Conservation (phyloP, 2,888 invertebrate species). For the Drosophila neoperkinsi region DNA sequence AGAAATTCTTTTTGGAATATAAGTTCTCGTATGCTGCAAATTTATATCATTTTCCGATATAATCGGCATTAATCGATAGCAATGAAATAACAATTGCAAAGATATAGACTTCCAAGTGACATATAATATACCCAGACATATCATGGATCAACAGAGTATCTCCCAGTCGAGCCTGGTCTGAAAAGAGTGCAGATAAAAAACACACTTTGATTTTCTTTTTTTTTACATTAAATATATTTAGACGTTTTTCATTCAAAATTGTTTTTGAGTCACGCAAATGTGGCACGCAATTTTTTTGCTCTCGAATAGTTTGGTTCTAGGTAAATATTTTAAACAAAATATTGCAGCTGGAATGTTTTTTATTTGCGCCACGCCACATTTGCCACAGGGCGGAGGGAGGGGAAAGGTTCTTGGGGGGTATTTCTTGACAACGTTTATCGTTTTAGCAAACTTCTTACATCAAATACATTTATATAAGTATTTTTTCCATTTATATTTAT, state of each 20-base stretch:
- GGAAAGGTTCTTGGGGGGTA: neutral
- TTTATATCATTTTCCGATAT: neutral
- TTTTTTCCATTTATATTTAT: slow-evolving; percentile 31
- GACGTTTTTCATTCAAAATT: slow-evolving; percentile 77
- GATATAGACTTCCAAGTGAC: neutral
- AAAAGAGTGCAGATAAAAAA: slow-evolving; percentile 17
- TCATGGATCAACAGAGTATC: neutral
- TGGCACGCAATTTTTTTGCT: slow-evolving; percentile 21
- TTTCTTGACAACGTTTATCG: slow-evolving; percentile 48
- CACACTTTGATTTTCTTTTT: slow-evolving; percentile 51
- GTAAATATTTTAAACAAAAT: slow-evolving; percentile 66
- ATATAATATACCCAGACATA: neutral
- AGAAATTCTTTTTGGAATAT: neutral
- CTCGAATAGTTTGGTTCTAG: slow-evolving; percentile 12
- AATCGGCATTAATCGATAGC: neutral
- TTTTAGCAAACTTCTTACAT: slow-evolving; percentile 78
- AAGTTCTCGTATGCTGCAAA: neutral
- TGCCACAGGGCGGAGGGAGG: slow-evolving; percentile 6
- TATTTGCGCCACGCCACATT: slow-evolving; percentile 33
- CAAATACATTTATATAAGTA: slow-evolving; percentile 76
- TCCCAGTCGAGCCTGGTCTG: neutral
- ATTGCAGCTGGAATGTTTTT: slow-evolving; percentile 67
- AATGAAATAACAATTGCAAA: neutral
- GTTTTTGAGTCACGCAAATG: slow-evolving; percentile 47
- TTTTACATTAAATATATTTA: slow-evolving; percentile 81